Conservation (phyloP, 1,140 invertebrate species). For the Palaemon carinicauda region DNA sequence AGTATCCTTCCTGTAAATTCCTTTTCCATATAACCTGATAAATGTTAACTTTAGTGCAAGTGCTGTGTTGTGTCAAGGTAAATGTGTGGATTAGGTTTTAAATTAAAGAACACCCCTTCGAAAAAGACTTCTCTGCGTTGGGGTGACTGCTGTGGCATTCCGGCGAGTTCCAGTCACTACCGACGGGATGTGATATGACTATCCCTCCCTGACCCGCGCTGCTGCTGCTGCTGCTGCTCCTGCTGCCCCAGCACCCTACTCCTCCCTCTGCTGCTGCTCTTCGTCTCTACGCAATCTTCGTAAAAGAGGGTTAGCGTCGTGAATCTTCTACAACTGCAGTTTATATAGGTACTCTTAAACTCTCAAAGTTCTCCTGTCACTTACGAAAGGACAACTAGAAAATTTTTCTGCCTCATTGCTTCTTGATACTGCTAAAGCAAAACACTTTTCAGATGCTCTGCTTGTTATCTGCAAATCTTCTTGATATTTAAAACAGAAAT, state of each 20-base stretch:
- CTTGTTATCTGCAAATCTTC: too few relatives aligned
- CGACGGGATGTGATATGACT: slow-evolving; percentile 30
- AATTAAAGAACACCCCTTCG: slow-evolving; percentile 92
- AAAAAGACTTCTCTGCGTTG: slow-evolving; percentile 93
- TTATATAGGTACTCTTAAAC: too few relatives aligned
- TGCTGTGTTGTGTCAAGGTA: slow-evolving; percentile 50
- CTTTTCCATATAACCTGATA: neutral
- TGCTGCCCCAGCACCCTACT: neutral
- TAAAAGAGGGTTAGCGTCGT: too few relatives aligned
- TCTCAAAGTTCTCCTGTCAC: too few relatives aligned
- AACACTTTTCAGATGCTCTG: too few relatives aligned
- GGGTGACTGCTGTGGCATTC: slow-evolving; percentile 81
- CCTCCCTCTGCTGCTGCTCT: neutral
- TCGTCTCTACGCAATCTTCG: too few relatives aligned
- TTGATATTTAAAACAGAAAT: too few relatives aligned
- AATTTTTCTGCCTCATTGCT: too few relatives aligned
- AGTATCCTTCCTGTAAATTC: neutral
- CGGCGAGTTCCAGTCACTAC: slow-evolving; percentile 12
- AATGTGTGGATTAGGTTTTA: slow-evolving; percentile 92
- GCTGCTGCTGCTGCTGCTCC: neutral
- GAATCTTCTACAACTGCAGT: too few relatives aligned
- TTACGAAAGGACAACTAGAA: too few relatives aligned
- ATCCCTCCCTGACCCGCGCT: slow-evolving; percentile 27
- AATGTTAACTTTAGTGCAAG: slow-evolving; percentile 42
- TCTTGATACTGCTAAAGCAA: too few relatives aligned